phyloP scores from a whole-genome alignment of 2,888 invertebrate species.

The Ennomos quercinarius region DNA sequence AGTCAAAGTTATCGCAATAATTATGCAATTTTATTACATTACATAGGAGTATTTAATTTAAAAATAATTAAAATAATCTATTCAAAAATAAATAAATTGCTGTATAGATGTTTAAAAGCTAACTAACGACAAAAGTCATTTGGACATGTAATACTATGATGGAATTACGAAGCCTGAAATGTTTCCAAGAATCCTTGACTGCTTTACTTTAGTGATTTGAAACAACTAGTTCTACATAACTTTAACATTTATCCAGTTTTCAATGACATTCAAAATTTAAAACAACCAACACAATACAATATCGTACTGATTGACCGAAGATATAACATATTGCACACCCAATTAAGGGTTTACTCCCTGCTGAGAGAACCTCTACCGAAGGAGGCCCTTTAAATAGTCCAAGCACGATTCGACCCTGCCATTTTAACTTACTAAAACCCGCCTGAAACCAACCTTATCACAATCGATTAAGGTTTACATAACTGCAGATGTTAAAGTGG shows the following conservation, averaged over 20 bases:
- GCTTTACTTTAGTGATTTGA: too few species aligned
- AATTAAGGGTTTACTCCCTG: slow-evolving; percentile 81
- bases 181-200: too few species aligned
- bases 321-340: slow-evolving; percentile 79
- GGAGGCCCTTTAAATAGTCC: slow-evolving; percentile 75
- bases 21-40: too few species aligned
- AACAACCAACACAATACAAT: slow-evolving; percentile 37
- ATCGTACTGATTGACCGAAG: slow-evolving; percentile 40
- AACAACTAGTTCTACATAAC: neutral
- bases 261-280: slow-evolving; percentile 34
- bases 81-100: too few species aligned
- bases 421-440: slow-evolving; percentile 36
- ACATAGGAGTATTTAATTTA: too few species aligned
- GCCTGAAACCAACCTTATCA: slow-evolving; percentile 44
- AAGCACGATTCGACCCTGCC: slow-evolving; percentile 72
- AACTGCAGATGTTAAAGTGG: slow-evolving; percentile 43
- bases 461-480: slow-evolving; percentile 35
- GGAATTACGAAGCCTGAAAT: too few species aligned
- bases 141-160: too few species aligned
- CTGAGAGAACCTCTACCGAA: slow-evolving; percentile 73
- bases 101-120: too few species aligned
- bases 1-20: too few species aligned
- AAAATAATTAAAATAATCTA: too few species aligned
- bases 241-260: slow-evolving; percentile 22
- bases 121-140: too few species aligned